Conservation (phyloP, 2,113 vertebrate species). For the Rhinolophus sinicus region DNA sequence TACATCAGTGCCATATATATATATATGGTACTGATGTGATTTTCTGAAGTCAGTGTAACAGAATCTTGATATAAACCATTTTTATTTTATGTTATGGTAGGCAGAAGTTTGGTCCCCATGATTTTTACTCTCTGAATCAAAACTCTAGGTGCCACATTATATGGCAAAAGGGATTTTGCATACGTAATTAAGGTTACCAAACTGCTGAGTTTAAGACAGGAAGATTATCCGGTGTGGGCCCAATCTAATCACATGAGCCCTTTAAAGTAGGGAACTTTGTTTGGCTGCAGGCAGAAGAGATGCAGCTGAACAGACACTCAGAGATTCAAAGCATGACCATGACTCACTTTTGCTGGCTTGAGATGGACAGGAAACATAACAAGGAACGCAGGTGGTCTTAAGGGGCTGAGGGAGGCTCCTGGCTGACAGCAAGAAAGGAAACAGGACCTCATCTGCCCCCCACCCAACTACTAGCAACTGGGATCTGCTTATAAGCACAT, state of each 20-base stretch:
- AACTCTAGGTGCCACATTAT: background rate
- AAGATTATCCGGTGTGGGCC: background rate
- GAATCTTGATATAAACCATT: background rate
- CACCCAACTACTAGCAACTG: background rate
- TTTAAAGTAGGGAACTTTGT: background rate
- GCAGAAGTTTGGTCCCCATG: background rate
- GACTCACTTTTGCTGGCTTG: background rate
- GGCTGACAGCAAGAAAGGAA: background rate
- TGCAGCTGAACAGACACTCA: background rate
- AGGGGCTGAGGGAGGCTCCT: background rate
- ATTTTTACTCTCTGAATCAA: background rate
- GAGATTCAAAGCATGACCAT: background rate
- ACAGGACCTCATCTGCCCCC: rapidly evolving
- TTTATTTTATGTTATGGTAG: background rate
- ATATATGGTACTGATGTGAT: background rate
- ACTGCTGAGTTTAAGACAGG: background rate
- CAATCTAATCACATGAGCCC: background rate
- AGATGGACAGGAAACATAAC: background rate
- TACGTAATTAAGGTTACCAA: background rate
- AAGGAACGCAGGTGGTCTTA: background rate
- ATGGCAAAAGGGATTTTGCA: background rate
- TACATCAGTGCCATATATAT: no score
- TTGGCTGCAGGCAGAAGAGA: background rate
- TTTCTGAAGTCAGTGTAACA: background rate
- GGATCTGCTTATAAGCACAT: background rate